Percentiles rank a stretch among this genome's conserved stretches.
phyloP scores from a whole-genome alignment of 2,113 vertebrate species.

The Neotragus pygmaeus region DNA sequence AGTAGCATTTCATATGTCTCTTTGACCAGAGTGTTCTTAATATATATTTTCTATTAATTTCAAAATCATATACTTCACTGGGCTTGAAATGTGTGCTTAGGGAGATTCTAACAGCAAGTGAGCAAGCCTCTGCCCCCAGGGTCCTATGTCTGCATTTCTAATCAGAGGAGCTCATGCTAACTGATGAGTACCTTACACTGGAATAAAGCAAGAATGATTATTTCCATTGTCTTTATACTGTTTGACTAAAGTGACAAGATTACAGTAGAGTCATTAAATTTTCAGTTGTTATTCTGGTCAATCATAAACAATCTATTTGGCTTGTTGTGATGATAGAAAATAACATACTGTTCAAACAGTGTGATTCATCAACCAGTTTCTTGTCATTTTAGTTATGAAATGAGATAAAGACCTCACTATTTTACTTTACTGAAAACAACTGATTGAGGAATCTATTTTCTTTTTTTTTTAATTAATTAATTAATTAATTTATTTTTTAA shows the following conservation, averaged over 20 bases:
- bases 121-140: neutral
- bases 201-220: conserved; percentile 6
- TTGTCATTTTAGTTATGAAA: neutral
- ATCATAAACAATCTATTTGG: neutral
- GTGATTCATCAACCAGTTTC: neutral
- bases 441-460: neutral
- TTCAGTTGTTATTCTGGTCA: conserved; percentile 2
- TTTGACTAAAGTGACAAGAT: neutral
- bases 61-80: conserved; percentile 38
- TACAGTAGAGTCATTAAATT: neutral
- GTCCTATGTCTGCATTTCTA: neutral
- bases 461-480: neutral
- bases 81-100: neutral
- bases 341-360: neutral
- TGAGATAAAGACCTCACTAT: neutral
- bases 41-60: conserved; percentile 39
- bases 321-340: neutral
- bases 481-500: too few relatives aligned
- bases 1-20: conserved; percentile 67
- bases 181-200: neutral
- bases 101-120: neutral
- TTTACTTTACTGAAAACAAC: neutral
- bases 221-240: neutral
- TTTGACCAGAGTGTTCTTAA: conserved; percentile 29
- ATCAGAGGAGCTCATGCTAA: neutral